Evolutionary conservation across 2,888 invertebrate species (phyloP), one percentile per base, ranked within the genome.

Genomic region (Leucophenga montana): DNA sequence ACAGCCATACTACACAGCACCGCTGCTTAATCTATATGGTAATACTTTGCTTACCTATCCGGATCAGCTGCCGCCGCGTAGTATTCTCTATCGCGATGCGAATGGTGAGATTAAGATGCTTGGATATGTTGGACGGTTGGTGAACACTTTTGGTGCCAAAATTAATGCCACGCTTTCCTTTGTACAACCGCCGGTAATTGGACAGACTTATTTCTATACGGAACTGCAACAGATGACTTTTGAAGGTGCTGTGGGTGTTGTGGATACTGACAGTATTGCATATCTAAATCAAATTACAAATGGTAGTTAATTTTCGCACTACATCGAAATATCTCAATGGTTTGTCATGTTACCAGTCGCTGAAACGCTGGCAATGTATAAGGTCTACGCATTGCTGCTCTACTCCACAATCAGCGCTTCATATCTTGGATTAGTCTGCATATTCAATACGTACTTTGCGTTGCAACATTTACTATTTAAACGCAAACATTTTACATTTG

Each of bases 61-160:
- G 22, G 72, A 74, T 68, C 72, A 72, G 69, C 16, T 68, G 13
- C 22, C 64, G 22, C 74, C 72, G 1, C 72, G 68, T 9, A 66
- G 65, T 1, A 50, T 71, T 53, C 50, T 74, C 20, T 48, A 50
- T 1, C 11, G 11, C 16, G 54, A n/a, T n/a, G 6, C 39, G 11
- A n/a, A 50, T n/a, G 62, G 62, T 2, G 16, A 66, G 20, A 44
- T 71, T 0, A 33, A 68, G 11, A 62, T 74, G 20, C 16, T 46
- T 8, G 74, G 74, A 11, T 74, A 73, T 59, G 64, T 74, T n/a
- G 71, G 71, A 1, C 54, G 67, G 3, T 65, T 74, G 18, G 22
- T 75, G 1, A 31, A 69, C 31, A 27, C 73, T 2, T 57, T 73
- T 16, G 73, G 69, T 4, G 22, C 4, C 6, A 53, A 54, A 27